Percentiles rank a stretch among this genome's conserved stretches.
Evolutionary conservation across 2,888 invertebrate species (phyloP).

Genomic region (Tetragnatha montana): DNA sequence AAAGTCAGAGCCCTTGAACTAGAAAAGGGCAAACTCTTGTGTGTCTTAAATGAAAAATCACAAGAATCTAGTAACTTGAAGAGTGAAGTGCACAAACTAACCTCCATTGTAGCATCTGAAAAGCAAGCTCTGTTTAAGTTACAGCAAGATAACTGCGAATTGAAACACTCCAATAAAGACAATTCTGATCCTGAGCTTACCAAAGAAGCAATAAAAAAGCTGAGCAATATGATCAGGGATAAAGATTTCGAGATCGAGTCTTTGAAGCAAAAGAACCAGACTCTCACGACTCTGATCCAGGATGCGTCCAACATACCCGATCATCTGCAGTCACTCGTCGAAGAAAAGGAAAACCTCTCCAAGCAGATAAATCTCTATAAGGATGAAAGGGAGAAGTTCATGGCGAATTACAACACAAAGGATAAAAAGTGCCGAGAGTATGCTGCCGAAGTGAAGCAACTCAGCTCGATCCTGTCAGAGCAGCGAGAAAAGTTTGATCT

Average conservation of each 20-base stretch:
- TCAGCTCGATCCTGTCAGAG: slow-evolving; percentile 76
- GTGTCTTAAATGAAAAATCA: slow-evolving; percentile 76
- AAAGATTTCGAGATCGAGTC: slow-evolving; percentile 77
- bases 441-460: slow-evolving; percentile 88
- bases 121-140: slow-evolving; percentile 75
- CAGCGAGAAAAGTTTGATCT: slow-evolving; percentile 74
- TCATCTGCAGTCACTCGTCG: slow-evolving; percentile 73
- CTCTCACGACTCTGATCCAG: slow-evolving; percentile 75
- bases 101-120: slow-evolving; percentile 76
- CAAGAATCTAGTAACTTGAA: slow-evolving; percentile 76
- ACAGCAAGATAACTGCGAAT: slow-evolving; percentile 75
- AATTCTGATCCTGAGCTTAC: slow-evolving; percentile 77
- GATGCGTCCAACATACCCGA: slow-evolving; percentile 71
- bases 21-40: slow-evolving; percentile 76
- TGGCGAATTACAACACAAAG: slow-evolving; percentile 82
- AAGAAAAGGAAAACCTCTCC: slow-evolving; percentile 78
- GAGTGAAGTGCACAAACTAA: slow-evolving; percentile 76
- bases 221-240: slow-evolving; percentile 76
- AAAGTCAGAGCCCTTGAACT: slow-evolving; percentile 72
- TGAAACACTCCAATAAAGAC: slow-evolving; percentile 74
- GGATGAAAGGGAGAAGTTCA: slow-evolving; percentile 77
- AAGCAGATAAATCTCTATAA: slow-evolving; percentile 83
- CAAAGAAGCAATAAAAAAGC: slow-evolving; percentile 76
- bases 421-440: slow-evolving; percentile 90
- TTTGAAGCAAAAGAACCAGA: slow-evolving; percentile 76